These are phyloP conservation scores for Forficula auricularia DNA, from an alignment of 1,140 invertebrate genomes.

Conservation along the genomic window DNA sequence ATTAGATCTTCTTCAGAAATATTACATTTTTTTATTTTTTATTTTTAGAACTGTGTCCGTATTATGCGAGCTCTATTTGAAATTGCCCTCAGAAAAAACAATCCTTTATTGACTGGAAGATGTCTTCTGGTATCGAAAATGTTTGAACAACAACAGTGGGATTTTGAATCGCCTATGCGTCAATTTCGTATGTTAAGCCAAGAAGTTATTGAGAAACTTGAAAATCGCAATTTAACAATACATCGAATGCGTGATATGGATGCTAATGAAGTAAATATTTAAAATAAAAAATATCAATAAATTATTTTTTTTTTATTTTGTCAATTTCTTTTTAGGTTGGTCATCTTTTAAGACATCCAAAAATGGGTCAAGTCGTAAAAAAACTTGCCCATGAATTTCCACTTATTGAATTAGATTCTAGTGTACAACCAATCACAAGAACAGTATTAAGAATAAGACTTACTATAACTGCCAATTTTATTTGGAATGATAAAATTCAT, in stretches of 20 bases:
- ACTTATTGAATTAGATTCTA: conserved; percentile 59
- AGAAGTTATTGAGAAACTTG: conserved; percentile 69
- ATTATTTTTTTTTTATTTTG: not conserved
- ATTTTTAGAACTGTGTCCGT: conserved; percentile 71
- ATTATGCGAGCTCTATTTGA: conserved; percentile 88
- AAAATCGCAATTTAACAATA: conserved; percentile 51
- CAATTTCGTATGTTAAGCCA: conserved; percentile 66
- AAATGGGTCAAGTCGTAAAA: conserved; percentile 58
- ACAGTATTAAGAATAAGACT: conserved; percentile 78
- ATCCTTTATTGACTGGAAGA: conserved; percentile 68
- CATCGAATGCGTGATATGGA: conserved; percentile 72
- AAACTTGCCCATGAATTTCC: conserved; percentile 76
- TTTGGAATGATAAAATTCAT: conserved; percentile 79
- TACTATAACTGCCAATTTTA: conserved; percentile 66
- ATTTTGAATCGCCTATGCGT: conserved; percentile 63
- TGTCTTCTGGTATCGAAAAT: conserved; percentile 73
- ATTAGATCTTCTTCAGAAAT: conserved; percentile 5
- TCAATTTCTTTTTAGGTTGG: no score
- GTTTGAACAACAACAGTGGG: conserved; percentile 80
- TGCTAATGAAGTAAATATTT: conserved; percentile 27
- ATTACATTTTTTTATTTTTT: conserved; percentile 14
- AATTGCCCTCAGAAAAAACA: conserved; percentile 74
- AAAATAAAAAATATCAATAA: not conserved
- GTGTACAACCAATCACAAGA: conserved; percentile 85
- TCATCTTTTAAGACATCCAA: conserved; percentile 50